phyloP scores from a whole-genome alignment of 1,140 invertebrate species.

The Antheraea pernyi region DNA sequence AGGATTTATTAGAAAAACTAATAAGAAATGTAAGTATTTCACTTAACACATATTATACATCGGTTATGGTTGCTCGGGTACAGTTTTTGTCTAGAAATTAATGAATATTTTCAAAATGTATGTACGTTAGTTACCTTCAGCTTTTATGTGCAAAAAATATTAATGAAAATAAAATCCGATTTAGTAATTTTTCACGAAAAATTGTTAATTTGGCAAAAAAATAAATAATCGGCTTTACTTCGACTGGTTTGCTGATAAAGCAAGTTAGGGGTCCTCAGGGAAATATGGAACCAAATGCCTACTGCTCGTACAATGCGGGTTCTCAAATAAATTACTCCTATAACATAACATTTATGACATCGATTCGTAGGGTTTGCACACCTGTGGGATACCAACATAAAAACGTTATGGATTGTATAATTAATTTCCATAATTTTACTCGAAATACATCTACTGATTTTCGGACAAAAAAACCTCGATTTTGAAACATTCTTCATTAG shows the following conservation, averaged over 20 bases:
- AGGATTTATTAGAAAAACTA: too few species aligned
- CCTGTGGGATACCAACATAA: conserved; percentile 3
- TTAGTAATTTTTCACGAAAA: conserved; percentile 1
- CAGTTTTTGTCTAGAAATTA: too few species aligned
- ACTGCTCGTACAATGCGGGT: neutral
- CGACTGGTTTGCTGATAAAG: conserved; percentile 7
- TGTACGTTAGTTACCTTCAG: too few species aligned
- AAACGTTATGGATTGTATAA: conserved; percentile 1
- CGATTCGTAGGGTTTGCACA: conserved; percentile 1
- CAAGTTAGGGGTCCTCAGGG: neutral
- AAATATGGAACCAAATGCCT: conserved; percentile 7
- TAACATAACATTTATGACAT: conserved; percentile 10
- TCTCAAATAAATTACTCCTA: conserved; percentile 13
- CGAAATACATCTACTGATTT: neutral
- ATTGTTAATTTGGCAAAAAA: neutral
- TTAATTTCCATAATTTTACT: neutral
- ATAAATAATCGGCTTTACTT: conserved; percentile 9
- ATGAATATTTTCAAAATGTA: too few species aligned
- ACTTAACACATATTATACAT: too few species aligned
- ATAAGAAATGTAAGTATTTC: too few species aligned
- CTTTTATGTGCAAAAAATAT: conserved; percentile 1
- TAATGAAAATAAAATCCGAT: conserved; percentile 1
- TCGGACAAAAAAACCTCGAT: too few species aligned
- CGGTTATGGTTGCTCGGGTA: too few species aligned
- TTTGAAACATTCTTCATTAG: too few species aligned